phyloP scores from a whole-genome alignment of 2,888 invertebrate genomes.

The Synergus itoensis region DNA sequence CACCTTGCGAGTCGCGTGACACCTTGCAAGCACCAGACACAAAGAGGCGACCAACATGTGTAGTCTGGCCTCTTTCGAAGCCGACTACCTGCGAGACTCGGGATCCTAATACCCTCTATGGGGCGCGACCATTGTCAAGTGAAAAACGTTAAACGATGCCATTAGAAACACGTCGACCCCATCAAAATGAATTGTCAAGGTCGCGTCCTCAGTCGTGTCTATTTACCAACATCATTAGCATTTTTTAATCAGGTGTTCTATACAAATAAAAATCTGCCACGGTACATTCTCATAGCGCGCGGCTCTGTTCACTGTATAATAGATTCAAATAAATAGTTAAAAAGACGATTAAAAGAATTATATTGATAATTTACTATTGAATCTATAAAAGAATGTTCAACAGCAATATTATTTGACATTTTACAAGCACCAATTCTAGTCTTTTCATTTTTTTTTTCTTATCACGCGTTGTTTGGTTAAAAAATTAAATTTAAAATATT shows the following conservation, averaged over 20 bases:
- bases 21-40: conserved; percentile 47
- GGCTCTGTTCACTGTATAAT: too few species aligned
- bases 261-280: not conserved
- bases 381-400: too few species aligned
- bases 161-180: conserved; percentile 16
- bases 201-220: not conserved
- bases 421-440: too few species aligned
- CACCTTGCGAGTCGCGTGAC: conserved; percentile 37
- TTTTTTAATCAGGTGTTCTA: conserved; percentile 17
- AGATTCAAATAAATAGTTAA: too few species aligned
- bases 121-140: conserved; percentile 52
- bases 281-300: not conserved
- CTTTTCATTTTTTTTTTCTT: too few species aligned
- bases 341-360: too few species aligned
- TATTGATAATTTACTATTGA: too few species aligned
- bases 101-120: conserved; percentile 60
- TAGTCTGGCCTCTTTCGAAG: conserved; percentile 55
- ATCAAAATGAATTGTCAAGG: conserved; percentile 11
- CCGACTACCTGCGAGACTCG: conserved; percentile 63
- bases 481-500: too few species aligned
- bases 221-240: conserved; percentile 37
- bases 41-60: conserved; percentile 61
- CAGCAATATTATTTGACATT: too few species aligned
- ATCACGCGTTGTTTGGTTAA: too few species aligned
- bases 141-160: conserved; percentile 2